A percentile compares a stretch with the other conserved stretches of the same genome.
phyloP scores from a whole-genome alignment of 2,113 vertebrate genomes.

The Neogobius melanostomus region DNA sequence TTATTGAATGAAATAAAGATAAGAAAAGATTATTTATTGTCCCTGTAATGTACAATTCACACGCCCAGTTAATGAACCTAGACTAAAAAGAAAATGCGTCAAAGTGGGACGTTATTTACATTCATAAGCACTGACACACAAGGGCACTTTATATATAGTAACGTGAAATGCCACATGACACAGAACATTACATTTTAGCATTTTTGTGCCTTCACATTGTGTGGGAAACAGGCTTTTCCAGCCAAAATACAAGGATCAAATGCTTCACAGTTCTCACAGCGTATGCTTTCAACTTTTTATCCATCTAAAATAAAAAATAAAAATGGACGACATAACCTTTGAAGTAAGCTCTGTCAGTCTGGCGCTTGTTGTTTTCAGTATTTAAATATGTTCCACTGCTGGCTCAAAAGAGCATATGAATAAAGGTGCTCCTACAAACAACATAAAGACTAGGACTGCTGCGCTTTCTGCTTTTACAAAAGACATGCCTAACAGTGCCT shows the following conservation, averaged over 20 bases:
- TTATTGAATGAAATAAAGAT: constrained; percentile 2
- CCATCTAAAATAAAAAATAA: background rate
- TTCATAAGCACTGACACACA: too few species aligned
- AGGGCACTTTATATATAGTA: too few species aligned
- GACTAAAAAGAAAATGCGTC: background rate
- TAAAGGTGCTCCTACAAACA: background rate
- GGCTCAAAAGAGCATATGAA: background rate
- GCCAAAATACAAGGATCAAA: background rate
- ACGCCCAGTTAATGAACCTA: background rate
- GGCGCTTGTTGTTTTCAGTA: constrained; percentile 3
- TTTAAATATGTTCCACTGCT: background rate
- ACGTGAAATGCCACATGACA: too few species aligned
- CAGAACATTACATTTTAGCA: too few species aligned
- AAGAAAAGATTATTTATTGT: background rate
- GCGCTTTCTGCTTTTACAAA: background rate
- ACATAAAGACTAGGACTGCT: background rate
- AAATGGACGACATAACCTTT: background rate
- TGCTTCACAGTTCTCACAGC: background rate
- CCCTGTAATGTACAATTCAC: background rate
- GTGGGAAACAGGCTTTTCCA: background rate
- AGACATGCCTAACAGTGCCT: background rate
- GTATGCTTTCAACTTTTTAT: background rate
- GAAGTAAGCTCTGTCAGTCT: constrained; percentile 2
- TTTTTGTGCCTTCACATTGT: background rate
- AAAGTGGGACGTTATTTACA: background rate